A percentile compares a stretch with the other conserved stretches of the same genome.
phyloP scores from a whole-genome alignment of 2,888 invertebrate species.

The Eugnorisma glareosa region DNA sequence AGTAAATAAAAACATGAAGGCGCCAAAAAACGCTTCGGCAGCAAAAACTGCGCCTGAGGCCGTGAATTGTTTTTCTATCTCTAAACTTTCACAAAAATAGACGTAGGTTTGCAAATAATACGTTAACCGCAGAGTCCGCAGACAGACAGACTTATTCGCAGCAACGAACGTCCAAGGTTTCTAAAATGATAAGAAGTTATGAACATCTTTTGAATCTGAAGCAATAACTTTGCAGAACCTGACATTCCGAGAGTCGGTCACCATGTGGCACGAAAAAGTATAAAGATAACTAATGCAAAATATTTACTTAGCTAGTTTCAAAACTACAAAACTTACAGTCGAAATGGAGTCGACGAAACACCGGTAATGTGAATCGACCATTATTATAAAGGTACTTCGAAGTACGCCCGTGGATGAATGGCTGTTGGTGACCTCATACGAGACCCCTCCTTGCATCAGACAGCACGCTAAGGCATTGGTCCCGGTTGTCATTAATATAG shows the following conservation, averaged over 20 bases:
- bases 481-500: background rate
- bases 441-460: background rate
- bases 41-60: slow-evolving; percentile 46
- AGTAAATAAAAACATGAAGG: slow-evolving; percentile 49
- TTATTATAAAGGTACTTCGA: background rate
- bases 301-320: background rate
- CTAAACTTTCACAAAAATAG: slow-evolving; percentile 65
- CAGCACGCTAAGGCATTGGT: background rate
- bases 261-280: background rate
- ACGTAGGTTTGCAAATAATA: slow-evolving; percentile 32
- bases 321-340: background rate
- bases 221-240: background rate
- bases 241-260: background rate
- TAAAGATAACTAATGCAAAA: background rate
- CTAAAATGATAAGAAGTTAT: background rate
- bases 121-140: slow-evolving; percentile 20
- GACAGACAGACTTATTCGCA: background rate
- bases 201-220: background rate
- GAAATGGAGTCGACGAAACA: background rate
- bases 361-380: background rate
- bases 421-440: background rate
- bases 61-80: slow-evolving; percentile 56
- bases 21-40: slow-evolving; percentile 22
- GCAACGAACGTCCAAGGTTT: slow-evolving; percentile 5
- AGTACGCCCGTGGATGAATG: background rate